phyloP scores from a whole-genome alignment of 2,888 invertebrate species.

The Epinotia demarniana region DNA sequence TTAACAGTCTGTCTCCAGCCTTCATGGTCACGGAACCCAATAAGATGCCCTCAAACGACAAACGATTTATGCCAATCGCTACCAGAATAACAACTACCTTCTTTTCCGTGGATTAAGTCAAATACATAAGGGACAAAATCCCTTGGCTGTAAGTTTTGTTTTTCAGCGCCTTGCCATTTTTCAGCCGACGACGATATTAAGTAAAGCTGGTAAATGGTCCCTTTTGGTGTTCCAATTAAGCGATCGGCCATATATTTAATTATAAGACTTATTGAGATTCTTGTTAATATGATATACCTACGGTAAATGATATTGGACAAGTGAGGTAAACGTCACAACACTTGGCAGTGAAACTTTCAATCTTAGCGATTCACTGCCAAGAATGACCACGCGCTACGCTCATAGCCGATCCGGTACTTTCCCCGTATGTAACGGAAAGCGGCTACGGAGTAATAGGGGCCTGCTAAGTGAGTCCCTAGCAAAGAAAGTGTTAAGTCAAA shows the following conservation, averaged over 20 bases:
- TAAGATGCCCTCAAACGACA: slow-evolving; percentile 38
- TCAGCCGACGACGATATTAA: slow-evolving; percentile 35
- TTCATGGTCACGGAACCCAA: slow-evolving; percentile 7
- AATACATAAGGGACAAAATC: not conserved
- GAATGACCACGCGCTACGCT: too few species aligned
- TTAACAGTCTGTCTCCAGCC: not conserved
- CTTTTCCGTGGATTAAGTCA: slow-evolving; percentile 2
- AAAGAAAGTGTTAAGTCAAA: too few species aligned
- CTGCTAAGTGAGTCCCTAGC: too few species aligned
- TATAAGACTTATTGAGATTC: not conserved
- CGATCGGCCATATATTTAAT: slow-evolving; percentile 5
- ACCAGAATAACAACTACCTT: slow-evolving; percentile 29
- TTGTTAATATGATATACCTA: not conserved
- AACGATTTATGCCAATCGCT: slow-evolving; percentile 40
- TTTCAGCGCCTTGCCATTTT: slow-evolving; percentile 21
- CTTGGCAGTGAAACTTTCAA: too few species aligned
- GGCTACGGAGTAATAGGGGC: too few species aligned
- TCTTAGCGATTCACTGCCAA: too few species aligned
- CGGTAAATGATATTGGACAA: not conserved
- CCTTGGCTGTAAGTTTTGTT: slow-evolving; percentile 13
- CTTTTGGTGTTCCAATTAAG: slow-evolving; percentile 28
- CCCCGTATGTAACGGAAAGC: too few species aligned
- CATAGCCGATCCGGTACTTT: too few species aligned
- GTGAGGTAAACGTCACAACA: not conserved
- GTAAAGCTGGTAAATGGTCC: slow-evolving; percentile 10